Percentiles rank a stretch among this genome's conserved stretches.
These are phyloP conservation scores for Zaprionus taronus DNA, from an alignment of 1,140 invertebrate species.

Conservation along the genomic window DNA sequence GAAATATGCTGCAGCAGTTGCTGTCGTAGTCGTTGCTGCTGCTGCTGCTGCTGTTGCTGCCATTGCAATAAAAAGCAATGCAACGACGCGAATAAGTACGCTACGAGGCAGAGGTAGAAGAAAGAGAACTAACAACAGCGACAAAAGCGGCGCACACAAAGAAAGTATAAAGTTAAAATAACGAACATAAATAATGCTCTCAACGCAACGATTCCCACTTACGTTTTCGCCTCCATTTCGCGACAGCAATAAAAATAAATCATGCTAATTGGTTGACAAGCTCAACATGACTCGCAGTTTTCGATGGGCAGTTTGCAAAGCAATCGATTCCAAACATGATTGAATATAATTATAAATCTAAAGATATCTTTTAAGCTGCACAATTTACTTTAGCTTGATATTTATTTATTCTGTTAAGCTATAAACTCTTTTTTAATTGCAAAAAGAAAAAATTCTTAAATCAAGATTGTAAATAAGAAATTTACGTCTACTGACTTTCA, in stretches of 20 bases:
- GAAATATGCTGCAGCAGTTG: conserved; percentile 47
- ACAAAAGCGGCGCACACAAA: conserved; percentile 29
- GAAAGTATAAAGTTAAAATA: conserved; percentile 41
- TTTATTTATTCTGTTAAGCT: too few species aligned
- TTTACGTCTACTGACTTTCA: too few species aligned
- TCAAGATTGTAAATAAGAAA: too few species aligned
- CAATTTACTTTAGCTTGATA: not conserved
- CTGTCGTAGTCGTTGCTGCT: conserved; percentile 21
- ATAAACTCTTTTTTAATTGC: too few species aligned
- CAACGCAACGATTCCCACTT: not conserved
- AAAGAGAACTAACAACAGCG: conserved; percentile 9
- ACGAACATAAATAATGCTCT: conserved; percentile 45
- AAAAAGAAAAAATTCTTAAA: too few species aligned
- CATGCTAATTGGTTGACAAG: not conserved
- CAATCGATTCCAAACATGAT: too few species aligned
- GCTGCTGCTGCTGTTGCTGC: not conserved
- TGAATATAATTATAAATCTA: too few species aligned
- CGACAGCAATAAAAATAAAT: conserved; percentile 2
- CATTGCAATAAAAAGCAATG: conserved; percentile 52
- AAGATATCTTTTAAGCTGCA: too few species aligned
- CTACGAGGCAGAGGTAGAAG: conserved; percentile 28
- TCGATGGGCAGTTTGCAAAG: not conserved
- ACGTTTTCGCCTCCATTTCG: conserved; percentile 25
- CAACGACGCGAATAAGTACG: conserved; percentile 46
- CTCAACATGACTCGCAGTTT: not conserved